phyloP scores from a whole-genome alignment of 2,797 vertebrate species.

The Acrossocheilus fasciatus region DNA sequence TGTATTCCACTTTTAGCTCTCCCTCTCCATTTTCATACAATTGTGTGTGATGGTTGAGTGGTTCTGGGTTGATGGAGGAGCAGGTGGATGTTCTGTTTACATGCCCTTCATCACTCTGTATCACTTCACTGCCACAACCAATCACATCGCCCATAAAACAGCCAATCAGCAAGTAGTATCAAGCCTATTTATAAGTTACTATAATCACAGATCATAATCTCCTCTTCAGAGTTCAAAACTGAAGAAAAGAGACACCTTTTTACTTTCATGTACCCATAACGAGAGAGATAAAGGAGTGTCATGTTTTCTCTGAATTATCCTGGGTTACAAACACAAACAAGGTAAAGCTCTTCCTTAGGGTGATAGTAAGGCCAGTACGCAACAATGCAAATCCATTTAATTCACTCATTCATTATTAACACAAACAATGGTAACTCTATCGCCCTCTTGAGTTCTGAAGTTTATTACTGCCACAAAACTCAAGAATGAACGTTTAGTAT shows the following conservation, averaged over 20 bases:
- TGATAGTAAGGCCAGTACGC: background rate
- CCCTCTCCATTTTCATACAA: conserved; percentile 20
- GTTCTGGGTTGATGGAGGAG: conserved; percentile 74
- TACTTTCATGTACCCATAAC: background rate
- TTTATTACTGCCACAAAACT: background rate
- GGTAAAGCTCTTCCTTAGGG: background rate
- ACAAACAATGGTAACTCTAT: conserved; percentile 2
- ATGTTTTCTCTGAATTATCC: background rate
- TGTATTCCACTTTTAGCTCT: background rate
- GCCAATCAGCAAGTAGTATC: conserved; percentile 26
- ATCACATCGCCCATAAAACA: conserved; percentile 28
- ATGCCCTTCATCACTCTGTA: conserved; percentile 64
- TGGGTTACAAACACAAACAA: background rate
- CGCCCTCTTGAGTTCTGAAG: conserved; percentile 9
- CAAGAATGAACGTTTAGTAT: background rate
- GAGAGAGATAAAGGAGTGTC: conserved; percentile 1
- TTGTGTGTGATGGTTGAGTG: conserved; percentile 70
- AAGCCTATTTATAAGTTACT: background rate
- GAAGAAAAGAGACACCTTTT: conserved; percentile 16
- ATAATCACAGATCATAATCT: conserved; percentile 27
- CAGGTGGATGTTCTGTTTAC: conserved; percentile 84
- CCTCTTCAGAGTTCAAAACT: background rate
- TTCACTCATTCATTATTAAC: background rate
- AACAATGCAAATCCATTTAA: background rate
- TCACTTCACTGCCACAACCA: conserved; percentile 37